A percentile compares a stretch with the other conserved stretches of the same genome.
phyloP scores from a whole-genome alignment of 2,797 vertebrate genomes.

The Furcifer pardalis region DNA sequence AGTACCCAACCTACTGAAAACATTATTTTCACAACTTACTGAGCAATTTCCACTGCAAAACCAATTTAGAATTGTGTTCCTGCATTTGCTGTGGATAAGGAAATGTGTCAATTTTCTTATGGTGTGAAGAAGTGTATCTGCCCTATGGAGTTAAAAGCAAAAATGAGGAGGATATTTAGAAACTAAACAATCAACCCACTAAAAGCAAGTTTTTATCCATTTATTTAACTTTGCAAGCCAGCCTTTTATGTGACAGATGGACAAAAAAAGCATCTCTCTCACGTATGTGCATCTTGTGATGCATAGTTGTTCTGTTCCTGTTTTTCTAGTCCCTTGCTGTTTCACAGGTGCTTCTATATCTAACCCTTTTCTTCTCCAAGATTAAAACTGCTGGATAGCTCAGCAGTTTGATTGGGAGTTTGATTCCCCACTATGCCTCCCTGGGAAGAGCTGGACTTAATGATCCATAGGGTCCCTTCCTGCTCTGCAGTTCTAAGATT shows the following conservation, averaged over 20 bases:
- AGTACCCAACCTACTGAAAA: neutral
- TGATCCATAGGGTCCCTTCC: too few species aligned
- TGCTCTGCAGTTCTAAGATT: too few species aligned
- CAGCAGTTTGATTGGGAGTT: too few species aligned
- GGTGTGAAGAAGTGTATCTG: neutral
- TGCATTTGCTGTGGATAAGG: neutral
- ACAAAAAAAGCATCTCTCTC: neutral
- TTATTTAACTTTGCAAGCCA: neutral
- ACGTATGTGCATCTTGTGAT: neutral
- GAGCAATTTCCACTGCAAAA: neutral
- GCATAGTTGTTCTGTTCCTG: neutral
- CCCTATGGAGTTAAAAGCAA: neutral
- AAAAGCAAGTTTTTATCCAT: neutral
- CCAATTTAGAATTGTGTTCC: neutral
- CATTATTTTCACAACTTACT: neutral
- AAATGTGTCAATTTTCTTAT: neutral
- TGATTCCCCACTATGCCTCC: too few species aligned
- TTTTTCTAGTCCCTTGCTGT: neutral
- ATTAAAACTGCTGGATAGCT: too few species aligned
- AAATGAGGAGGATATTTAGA: neutral
- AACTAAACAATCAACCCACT: neutral
- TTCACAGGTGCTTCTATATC: neutral
- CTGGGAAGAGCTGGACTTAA: too few species aligned
- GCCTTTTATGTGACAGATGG: neutral
- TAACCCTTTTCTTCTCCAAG: neutral